phyloP scores from a whole-genome alignment of 1,140 invertebrate genomes.

The Danaus melanippus region DNA sequence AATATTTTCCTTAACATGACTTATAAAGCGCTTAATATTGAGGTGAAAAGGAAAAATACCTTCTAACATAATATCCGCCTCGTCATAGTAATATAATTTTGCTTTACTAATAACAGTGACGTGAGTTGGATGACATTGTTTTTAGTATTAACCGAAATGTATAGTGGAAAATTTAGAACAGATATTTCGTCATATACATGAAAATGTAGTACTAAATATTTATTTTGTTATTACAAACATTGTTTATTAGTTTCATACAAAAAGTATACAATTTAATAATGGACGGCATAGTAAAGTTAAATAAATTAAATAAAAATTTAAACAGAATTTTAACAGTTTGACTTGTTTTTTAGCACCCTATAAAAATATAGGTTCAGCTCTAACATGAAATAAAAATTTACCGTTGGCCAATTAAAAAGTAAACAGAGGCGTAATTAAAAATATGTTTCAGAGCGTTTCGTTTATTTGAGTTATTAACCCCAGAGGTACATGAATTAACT shows the following conservation, averaged over 20 bases:
- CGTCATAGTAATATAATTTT: slow-evolving; percentile 45
- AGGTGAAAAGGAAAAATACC: slow-evolving; percentile 10
- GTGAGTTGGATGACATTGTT: slow-evolving; percentile 25
- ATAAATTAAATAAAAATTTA: too few relatives aligned
- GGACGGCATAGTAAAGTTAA: too few relatives aligned
- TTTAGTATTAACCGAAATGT: slow-evolving; percentile 20
- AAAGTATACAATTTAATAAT: slow-evolving; percentile 7
- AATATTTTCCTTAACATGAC: too few relatives aligned
- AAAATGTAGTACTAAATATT: neutral
- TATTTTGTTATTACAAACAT: too few relatives aligned
- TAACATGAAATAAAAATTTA: too few relatives aligned
- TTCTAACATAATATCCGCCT: slow-evolving; percentile 22
- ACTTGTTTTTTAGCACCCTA: too few relatives aligned
- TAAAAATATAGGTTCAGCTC: too few relatives aligned
- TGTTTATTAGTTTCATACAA: neutral
- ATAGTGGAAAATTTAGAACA: slow-evolving; percentile 1
- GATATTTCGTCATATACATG: slow-evolving; percentile 1
- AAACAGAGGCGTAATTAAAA: slow-evolving; percentile 32
- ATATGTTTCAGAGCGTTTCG: slow-evolving; percentile 14
- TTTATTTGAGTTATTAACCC: slow-evolving; percentile 28
- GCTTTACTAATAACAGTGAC: slow-evolving; percentile 25
- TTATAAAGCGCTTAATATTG: too few relatives aligned
- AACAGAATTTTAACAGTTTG: too few relatives aligned
- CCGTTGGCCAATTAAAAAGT: slow-evolving; percentile 30
- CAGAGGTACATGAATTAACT: slow-evolving; percentile 18